A percentile compares a stretch with the other conserved stretches of the same genome.
phyloP scores from a whole-genome alignment of 1,140 invertebrate species.

The Anthonomus grandis region DNA sequence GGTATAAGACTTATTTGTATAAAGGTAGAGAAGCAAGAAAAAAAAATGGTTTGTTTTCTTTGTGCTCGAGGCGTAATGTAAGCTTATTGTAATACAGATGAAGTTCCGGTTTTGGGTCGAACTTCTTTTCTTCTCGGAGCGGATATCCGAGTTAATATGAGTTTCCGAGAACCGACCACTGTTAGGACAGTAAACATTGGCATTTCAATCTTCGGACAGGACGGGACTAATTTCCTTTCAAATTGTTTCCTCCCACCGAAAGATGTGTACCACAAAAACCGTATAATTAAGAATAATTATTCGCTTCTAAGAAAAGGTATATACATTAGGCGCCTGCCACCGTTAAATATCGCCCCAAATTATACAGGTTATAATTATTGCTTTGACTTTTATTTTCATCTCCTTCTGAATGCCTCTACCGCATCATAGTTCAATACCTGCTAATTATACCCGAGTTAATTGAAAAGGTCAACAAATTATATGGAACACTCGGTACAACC shows the following conservation, averaged over 20 bases:
- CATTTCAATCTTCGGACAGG: slow-evolving; percentile 9
- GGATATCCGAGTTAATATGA: slow-evolving; percentile 24
- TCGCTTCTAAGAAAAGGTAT: too few relatives aligned
- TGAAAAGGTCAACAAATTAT: too few relatives aligned
- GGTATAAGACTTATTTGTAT: slow-evolving; percentile 5
- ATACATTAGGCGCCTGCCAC: too few relatives aligned
- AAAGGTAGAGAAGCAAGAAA: slow-evolving; percentile 7
- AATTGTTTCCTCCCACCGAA: slow-evolving; percentile 5
- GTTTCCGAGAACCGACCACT: slow-evolving; percentile 18
- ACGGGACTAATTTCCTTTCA: slow-evolving; percentile 11
- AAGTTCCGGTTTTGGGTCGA: slow-evolving; percentile 18
- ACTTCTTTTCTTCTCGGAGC: slow-evolving; percentile 8
- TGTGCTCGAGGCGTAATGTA: slow-evolving; percentile 13
- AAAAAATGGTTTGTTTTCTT: slow-evolving; percentile 15
- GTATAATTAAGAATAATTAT: too few relatives aligned
- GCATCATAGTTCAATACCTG: too few relatives aligned
- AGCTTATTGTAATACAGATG: slow-evolving; percentile 19
- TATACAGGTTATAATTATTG: too few relatives aligned
- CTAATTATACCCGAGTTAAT: too few relatives aligned
- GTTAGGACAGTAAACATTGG: slow-evolving; percentile 19
- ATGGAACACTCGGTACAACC: too few relatives aligned
- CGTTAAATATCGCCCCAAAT: too few relatives aligned
- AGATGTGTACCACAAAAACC: too few relatives aligned
- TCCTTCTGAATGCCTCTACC: too few relatives aligned
- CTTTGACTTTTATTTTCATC: too few relatives aligned